A percentile compares a stretch with the other conserved stretches of the same genome.
Evolutionary conservation across 2,888 invertebrate genomes (phyloP).

Genomic region (Acleris sparsana): DNA sequence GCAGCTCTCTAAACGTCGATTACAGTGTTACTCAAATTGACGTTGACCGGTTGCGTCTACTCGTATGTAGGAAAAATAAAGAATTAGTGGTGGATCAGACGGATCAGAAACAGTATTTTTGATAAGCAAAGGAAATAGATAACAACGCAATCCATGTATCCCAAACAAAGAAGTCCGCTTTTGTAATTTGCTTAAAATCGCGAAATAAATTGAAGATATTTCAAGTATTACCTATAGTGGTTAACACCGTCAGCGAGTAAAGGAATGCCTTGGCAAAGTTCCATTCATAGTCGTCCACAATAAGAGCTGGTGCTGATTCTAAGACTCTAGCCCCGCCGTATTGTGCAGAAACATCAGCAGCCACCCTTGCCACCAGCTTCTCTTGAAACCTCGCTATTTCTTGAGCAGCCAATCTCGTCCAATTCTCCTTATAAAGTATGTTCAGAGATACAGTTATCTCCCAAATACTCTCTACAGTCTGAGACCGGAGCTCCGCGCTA

Average conservation of each 20-base stretch:
- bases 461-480: conserved; percentile 95
- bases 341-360: conserved; percentile 88
- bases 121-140: no score
- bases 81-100: no score
- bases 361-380: conserved; percentile 89
- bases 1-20: no score
- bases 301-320: conserved; percentile 71
- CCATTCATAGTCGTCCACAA: conserved; percentile 89
- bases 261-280: conserved; percentile 95
- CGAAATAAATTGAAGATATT: no score
- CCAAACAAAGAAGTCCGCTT: no score
- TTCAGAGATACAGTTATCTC: conserved; percentile 94
- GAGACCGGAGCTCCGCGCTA: conserved; percentile 73
- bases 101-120: no score
- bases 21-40: no score
- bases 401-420: conserved; percentile 91
- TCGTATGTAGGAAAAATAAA: no score
- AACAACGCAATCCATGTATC: no score
- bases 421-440: conserved; percentile 94
- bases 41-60: no score
- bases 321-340: conserved; percentile 73
- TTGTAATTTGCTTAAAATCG: no score
- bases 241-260: conserved; percentile 96
- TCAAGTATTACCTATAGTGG: conserved; percentile 89
- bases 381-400: conserved; percentile 90